Percentiles rank a stretch among this genome's conserved stretches.
These are phyloP conservation scores for Netelia melanura DNA, from an alignment of 2,888 invertebrate genomes.

Conservation along the genomic window DNA sequence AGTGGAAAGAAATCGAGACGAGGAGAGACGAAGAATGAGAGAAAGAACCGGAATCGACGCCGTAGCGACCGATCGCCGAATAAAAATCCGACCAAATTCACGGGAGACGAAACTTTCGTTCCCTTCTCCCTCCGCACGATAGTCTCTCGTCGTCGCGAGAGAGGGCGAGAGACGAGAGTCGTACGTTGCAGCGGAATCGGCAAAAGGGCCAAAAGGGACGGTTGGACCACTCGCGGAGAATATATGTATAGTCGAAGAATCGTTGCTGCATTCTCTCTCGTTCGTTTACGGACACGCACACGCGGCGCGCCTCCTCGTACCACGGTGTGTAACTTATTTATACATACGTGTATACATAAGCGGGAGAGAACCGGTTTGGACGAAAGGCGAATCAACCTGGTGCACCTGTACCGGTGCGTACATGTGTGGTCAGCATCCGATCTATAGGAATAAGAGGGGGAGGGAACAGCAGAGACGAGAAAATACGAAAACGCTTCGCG, in stretches of 20 bases:
- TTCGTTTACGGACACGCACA: constrained; percentile 31
- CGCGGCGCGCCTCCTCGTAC: not conserved
- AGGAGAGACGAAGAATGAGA: constrained; percentile 11
- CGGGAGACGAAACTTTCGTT: constrained; percentile 27
- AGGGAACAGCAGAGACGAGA: not conserved
- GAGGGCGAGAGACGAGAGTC: too few relatives aligned
- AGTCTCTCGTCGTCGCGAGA: constrained; percentile 4
- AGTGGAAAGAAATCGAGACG: constrained; percentile 14
- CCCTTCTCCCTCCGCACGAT: not conserved
- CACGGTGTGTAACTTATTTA: constrained; percentile 23
- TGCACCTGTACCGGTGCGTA: constrained; percentile 61
- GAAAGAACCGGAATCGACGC: constrained; percentile 53
- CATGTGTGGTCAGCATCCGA: constrained; percentile 21
- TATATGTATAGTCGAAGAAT: constrained; percentile 36
- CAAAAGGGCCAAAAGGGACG: constrained; percentile 7
- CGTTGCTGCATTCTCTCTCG: constrained; percentile 40
- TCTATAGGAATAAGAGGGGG: not conserved
- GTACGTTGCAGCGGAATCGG: not conserved
- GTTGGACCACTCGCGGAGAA: constrained; percentile 19
- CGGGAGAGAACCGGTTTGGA: constrained; percentile 53
- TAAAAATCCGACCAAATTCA: constrained; percentile 60
- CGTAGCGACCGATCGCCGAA: constrained; percentile 40
- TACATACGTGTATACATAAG: constrained; percentile 30
- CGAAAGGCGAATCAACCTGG: constrained; percentile 50
- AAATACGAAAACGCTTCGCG: not conserved